phyloP scores from a whole-genome alignment of 2,113 vertebrate species.

The Neotragus moschatus region DNA sequence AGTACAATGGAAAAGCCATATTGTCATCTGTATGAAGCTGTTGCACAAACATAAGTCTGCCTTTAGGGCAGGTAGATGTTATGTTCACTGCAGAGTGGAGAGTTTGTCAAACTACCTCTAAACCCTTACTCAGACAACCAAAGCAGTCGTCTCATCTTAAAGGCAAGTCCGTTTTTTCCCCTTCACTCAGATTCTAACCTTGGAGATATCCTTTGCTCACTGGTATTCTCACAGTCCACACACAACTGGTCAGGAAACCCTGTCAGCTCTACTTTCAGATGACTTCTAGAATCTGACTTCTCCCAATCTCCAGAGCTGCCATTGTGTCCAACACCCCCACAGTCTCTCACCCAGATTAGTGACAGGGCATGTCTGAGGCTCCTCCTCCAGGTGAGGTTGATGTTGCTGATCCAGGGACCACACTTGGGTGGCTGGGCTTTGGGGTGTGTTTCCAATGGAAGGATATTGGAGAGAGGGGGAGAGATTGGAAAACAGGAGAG shows the following conservation, averaged over 20 bases:
- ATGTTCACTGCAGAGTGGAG: not conserved
- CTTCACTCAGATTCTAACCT: not conserved
- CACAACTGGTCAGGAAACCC: not conserved
- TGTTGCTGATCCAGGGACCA: not conserved
- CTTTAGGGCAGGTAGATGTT: not conserved
- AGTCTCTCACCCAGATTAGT: not conserved
- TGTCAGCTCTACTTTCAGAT: not conserved
- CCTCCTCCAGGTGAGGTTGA: not conserved
- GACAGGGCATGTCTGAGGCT: not conserved
- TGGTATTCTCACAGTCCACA: not conserved
- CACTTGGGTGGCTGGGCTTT: not conserved
- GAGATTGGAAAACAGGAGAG: not conserved
- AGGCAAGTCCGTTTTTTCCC: not conserved
- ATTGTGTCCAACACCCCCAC: not conserved
- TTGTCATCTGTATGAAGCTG: conserved; percentile 23
- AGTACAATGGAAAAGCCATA: conserved; percentile 29
- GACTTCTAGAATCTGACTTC: not conserved
- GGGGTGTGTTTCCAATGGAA: not conserved
- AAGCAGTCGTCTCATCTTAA: not conserved
- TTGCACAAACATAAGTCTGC: not conserved
- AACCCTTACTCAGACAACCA: not conserved
- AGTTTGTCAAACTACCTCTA: not conserved
- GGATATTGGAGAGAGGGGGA: not conserved
- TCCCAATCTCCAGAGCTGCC: not conserved
- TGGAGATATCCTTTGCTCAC: not conserved